Percentiles rank a stretch among this genome's conserved stretches.
Evolutionary conservation across 2,888 invertebrate species (phyloP).

Genomic region (Plemyria rubiginata): DNA sequence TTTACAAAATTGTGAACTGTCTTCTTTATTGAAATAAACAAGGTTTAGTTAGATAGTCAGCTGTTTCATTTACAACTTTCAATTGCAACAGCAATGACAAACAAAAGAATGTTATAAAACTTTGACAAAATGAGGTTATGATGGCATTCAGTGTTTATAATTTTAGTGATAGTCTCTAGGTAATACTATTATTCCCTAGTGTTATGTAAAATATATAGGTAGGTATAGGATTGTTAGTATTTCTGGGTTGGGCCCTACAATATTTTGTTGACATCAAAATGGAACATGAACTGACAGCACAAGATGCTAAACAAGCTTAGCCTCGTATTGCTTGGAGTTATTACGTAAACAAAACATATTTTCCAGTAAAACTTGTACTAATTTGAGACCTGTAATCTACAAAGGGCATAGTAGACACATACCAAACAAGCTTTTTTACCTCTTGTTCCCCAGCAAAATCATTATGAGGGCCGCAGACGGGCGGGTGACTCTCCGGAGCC

Average conservation of each 20-base stretch:
- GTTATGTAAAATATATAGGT: constrained; percentile 8
- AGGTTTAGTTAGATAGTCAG: constrained; percentile 26
- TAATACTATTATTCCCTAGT: constrained; percentile 2
- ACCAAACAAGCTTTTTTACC: constrained; percentile 65
- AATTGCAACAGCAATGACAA: constrained; percentile 34
- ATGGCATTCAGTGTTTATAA: constrained; percentile 21
- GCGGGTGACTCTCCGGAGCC: constrained; percentile 75
- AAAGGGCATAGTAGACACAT: constrained; percentile 44
- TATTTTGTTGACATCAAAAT: constrained; percentile 70
- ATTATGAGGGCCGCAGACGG: constrained; percentile 74
- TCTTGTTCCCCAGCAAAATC: constrained; percentile 82
- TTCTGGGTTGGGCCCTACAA: constrained; percentile 24
- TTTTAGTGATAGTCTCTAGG: constrained; percentile 9
- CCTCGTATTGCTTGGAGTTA: constrained; percentile 62
- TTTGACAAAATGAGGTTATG: constrained; percentile 37
- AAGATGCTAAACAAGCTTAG: constrained; percentile 49
- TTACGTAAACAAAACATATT: constrained; percentile 83
- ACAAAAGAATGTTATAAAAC: constrained; percentile 34
- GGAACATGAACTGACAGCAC: constrained; percentile 65
- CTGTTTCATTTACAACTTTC: constrained; percentile 22
- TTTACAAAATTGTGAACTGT: neutral
- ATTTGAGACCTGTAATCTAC: constrained; percentile 55
- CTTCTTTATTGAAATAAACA: neutral
- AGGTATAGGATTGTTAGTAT: constrained; percentile 8
- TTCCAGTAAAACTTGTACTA: constrained; percentile 50